Evolutionary conservation across 2,888 invertebrate genomes (phyloP), one percentile per base, ranked within the genome.

Genomic region (Orchesella flavescens): DNA sequence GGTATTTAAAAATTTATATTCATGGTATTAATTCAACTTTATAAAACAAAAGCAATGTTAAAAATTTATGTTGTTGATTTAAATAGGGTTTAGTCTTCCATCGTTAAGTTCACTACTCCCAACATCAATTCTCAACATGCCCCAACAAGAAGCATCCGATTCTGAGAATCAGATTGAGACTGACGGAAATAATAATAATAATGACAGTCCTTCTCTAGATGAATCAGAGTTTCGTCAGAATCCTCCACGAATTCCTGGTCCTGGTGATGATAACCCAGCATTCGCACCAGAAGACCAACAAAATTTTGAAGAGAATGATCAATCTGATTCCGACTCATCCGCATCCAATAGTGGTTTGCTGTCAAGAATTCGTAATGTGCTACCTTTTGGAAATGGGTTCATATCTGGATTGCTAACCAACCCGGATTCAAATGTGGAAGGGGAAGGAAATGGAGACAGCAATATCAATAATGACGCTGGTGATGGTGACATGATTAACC

Each of bases 381-480:
- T 80, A 4, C 80, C 80, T 7, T 80, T 80, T 66, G 73, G 80
- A 23, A 80, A 46, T 1, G 80, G 80, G 1, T 19, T 80, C 1
- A 19, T 80, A 12, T 73, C 80, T 1, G 80, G 80, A 46, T 46
- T 80, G 15, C 21, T 69, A 19, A 44, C 4, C 4, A 21, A 24
- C 19, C 19, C 12, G 7, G 44, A 17, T 59, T 24, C 65, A 61
- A 61, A 44, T n/a, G 49, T 44, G 1, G 49, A 75, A 15, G 24
- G 4, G 1, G 43, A 43, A 55, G 68, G 68, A 68, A 59, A 34
- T 44, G 24, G 34, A 5, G 44, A 9, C 13, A 63, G 19, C 34
- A 23, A 34, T 63, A 12, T 4, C 3, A 34, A n/a, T n/a, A n/a
- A 34, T 24, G 15, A 13, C 17, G 53, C 17, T 17, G 34, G 0